Evolutionary conservation across 1,140 invertebrate species (phyloP).

Genomic region (Heliconius melpomene): DNA sequence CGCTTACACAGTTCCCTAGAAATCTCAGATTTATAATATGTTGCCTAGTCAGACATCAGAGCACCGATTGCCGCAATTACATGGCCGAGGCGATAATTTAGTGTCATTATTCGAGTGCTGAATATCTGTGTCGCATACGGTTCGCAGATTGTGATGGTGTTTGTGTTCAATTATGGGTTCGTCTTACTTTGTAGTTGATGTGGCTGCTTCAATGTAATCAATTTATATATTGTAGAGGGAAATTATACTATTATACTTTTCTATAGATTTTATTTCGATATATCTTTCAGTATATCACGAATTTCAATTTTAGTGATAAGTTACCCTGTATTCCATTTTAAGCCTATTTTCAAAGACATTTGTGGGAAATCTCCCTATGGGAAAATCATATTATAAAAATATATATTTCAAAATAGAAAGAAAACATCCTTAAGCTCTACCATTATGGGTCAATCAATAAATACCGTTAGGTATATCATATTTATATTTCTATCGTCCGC

Average conservation of each 20-base stretch:
- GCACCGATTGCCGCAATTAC: conserved; percentile 52
- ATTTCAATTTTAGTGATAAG: no score
- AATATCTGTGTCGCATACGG: conserved; percentile 53
- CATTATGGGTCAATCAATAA: no score
- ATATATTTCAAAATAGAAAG: no score
- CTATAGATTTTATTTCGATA: no score
- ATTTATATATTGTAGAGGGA: neutral
- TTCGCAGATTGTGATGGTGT: conserved; percentile 38
- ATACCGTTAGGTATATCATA: no score
- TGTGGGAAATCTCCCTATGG: no score
- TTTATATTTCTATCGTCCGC: no score
- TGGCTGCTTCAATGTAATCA: conserved; percentile 16
- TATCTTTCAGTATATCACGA: no score
- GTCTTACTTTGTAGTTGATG: conserved; percentile 22
- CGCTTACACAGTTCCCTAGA: neutral
- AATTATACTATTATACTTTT: neutral
- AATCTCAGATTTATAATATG: conserved; percentile 20
- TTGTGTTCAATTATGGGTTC: conserved; percentile 35
- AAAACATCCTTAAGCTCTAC: no score
- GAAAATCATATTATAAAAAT: no score
- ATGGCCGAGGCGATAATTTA: conserved; percentile 63
- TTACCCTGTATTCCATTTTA: no score
- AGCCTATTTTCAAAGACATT: no score
- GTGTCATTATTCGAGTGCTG: conserved; percentile 56
- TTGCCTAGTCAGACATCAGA: conserved; percentile 29